phyloP scores from a whole-genome alignment of 2,888 invertebrate species.

The Caenorhabditis japonica region DNA sequence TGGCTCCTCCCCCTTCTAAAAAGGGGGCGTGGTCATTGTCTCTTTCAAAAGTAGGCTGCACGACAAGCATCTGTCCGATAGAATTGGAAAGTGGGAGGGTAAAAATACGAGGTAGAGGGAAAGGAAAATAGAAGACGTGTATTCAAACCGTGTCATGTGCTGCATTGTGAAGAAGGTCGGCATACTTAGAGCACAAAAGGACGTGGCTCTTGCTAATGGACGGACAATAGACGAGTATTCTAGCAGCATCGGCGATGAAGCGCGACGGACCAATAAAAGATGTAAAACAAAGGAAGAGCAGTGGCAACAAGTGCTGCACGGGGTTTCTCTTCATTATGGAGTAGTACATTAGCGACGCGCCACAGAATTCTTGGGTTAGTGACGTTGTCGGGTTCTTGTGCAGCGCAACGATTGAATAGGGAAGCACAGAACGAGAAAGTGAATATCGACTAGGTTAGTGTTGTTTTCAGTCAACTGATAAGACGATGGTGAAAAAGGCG shows the following conservation, averaged over 20 bases:
- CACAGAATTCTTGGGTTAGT: too few species aligned
- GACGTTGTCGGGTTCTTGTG: not conserved
- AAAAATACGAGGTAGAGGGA: not conserved
- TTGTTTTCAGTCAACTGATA: too few species aligned
- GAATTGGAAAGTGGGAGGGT: slow-evolving; percentile 6
- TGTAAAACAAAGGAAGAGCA: slow-evolving; percentile 24
- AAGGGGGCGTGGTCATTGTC: slow-evolving; percentile 19
- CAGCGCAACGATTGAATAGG: not conserved
- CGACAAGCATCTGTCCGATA: slow-evolving; percentile 20
- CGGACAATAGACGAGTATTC: slow-evolving; percentile 55
- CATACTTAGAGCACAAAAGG: slow-evolving; percentile 50
- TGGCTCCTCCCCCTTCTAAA: slow-evolving; percentile 25
- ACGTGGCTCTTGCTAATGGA: slow-evolving; percentile 57
- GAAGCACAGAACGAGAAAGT: not conserved
- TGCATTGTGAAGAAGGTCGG: slow-evolving; percentile 54
- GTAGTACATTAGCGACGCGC: not conserved
- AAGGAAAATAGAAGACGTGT: slow-evolving; percentile 6
- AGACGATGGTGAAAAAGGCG: slow-evolving; percentile 6
- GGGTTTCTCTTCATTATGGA: slow-evolving; percentile 25
- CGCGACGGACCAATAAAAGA: not conserved
- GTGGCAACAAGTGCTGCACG: slow-evolving; percentile 15
- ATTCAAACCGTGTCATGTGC: slow-evolving; percentile 51
- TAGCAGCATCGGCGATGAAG: slow-evolving; percentile 34
- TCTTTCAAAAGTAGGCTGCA: not conserved
- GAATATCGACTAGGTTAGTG: too few species aligned